Conservation (phyloP, 2,797 vertebrate genomes). For the Darevskia nairensis region DNA sequence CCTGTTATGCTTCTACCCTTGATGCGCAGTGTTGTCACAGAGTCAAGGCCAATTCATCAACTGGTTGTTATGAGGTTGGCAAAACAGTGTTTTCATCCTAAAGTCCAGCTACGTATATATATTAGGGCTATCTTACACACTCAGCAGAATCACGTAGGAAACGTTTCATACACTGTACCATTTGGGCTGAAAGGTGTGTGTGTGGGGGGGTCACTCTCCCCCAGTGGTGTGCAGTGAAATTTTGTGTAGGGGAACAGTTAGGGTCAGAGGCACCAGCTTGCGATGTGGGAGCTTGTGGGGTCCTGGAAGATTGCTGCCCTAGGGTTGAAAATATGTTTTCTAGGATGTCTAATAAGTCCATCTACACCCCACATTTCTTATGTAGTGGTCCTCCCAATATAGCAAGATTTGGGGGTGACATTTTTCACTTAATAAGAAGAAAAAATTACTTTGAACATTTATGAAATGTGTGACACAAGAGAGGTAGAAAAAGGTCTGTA, state of each 20-base stretch:
- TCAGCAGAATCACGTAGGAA: not conserved
- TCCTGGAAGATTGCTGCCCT: too few relatives aligned
- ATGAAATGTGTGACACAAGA: constrained; percentile 12
- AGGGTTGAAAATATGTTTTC: too few relatives aligned
- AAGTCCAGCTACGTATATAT: not conserved
- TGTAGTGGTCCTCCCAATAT: not conserved
- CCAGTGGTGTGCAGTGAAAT: too few relatives aligned
- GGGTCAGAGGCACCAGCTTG: too few relatives aligned
- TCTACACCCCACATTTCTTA: too few relatives aligned
- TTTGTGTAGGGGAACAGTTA: too few relatives aligned
- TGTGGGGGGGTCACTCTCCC: not conserved
- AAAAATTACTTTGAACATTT: constrained; percentile 11
- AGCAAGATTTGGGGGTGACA: not conserved
- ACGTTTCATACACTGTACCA: not conserved
- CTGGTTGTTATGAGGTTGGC: not conserved
- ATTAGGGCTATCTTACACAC: not conserved
- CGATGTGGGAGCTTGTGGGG: too few relatives aligned
- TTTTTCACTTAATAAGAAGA: constrained; percentile 1
- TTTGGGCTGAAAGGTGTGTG: not conserved
- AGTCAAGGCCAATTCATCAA: not conserved
- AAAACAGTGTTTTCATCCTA: not conserved
- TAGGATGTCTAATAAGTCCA: too few relatives aligned
- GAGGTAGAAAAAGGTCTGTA: not conserved
- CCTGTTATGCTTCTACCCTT: constrained; percentile 14
- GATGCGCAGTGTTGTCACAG: not conserved